Evolutionary conservation across 2,888 invertebrate species (phyloP).

Genomic region (Dione vanillae): DNA sequence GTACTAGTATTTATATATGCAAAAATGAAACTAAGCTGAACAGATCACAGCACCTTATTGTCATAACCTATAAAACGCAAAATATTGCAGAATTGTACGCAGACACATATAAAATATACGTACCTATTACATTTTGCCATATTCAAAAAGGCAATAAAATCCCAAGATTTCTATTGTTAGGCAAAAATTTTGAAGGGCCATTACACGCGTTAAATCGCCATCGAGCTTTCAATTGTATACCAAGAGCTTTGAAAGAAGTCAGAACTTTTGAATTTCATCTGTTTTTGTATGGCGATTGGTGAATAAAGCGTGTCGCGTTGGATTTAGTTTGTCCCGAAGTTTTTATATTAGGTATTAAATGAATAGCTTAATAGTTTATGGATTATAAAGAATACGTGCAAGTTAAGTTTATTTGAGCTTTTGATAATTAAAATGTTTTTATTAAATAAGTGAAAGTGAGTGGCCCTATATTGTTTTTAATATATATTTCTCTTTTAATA

Average conservation of each 20-base stretch:
- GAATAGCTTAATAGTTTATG: background rate
- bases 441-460: no score
- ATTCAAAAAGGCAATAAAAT: constrained; percentile 21
- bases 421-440: no score
- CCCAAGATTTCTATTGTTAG: constrained; percentile 10
- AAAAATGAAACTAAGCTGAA: background rate
- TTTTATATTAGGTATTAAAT: background rate
- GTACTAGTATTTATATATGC: no score
- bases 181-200: constrained; percentile 29
- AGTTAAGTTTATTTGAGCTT: background rate
- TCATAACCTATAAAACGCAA: background rate
- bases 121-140: background rate
- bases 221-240: constrained; percentile 30
- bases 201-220: constrained; percentile 39
- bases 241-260: constrained; percentile 15
- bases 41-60: background rate
- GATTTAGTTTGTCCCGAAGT: constrained; percentile 8
- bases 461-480: no score
- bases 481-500: no score
- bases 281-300: constrained; percentile 3
- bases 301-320: constrained; percentile 6
- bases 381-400: background rate
- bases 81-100: background rate
- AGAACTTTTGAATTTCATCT: constrained; percentile 18
- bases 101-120: constrained; percentile 2